Evolutionary conservation across 2,888 invertebrate species (phyloP), one percentile per base, ranked within the genome.

Genomic region (Leptothorax acervorum): DNA sequence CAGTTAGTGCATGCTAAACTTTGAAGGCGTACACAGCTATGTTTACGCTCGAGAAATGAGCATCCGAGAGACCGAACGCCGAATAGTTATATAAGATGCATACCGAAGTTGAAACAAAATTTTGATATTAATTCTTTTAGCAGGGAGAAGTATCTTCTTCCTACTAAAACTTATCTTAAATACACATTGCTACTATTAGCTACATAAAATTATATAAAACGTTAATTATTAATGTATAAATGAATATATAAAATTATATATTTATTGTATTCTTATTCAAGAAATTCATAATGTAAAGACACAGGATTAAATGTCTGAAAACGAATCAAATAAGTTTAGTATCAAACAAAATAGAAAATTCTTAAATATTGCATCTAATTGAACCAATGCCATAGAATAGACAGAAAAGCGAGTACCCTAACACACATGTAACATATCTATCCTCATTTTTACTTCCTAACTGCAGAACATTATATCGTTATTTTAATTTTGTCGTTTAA

Each of bases 1-100:
- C 73, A 81, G 79, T 81, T 81, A 81, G 79, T 81, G 73, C 48
- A 81, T 81, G 73, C 79, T 81, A 81, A 81, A 81, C 79, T 81
- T 81, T 62, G 79, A 60, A 60, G 51, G 51, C 73, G 60, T 48
- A 79, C 71, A 81, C 42, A 70, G 73, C 60, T 81, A 79, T 79
- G 79, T 81, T 81, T 81, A 81, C 79, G 57, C 48, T 60, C 79
- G 73, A 65, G 79, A 81, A 81, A 62, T 73, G 79, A 81, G 73
- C 73, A 73, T 57, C 60, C 60, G 48, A 81, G 79, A 81, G 73
- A 73, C 79, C 39, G 28, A 71, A 81, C 39, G 73, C 28, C 60
- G 73, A 81, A 81, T 42, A 79, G 48, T 73, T 62, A 65, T 62
- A 60, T 23, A 71, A 35, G 73, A 62, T 60, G 48, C 39, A 60